Conservation (phyloP, 2,888 invertebrate genomes). For the Brachylomia viminalis region DNA sequence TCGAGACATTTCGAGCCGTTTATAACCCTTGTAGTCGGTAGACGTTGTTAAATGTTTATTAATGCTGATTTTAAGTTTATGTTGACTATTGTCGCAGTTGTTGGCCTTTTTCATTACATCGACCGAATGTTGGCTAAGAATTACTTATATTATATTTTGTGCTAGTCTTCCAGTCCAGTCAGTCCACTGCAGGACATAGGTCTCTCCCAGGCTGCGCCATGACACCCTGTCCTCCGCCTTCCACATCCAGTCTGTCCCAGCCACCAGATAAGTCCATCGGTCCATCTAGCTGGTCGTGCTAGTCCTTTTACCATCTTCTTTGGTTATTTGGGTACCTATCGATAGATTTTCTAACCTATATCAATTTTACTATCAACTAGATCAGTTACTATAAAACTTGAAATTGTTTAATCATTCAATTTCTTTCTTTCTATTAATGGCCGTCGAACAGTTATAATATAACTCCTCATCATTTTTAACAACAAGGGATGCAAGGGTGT, state of each 20-base stretch:
- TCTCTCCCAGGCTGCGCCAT: background rate
- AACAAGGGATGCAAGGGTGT: background rate
- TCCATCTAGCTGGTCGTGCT: background rate
- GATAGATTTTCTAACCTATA: background rate
- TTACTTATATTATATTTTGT: background rate
- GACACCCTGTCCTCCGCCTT: background rate
- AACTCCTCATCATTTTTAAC: background rate
- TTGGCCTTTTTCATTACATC: background rate
- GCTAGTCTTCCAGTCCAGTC: background rate
- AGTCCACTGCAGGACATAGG: background rate
- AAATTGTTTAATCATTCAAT: background rate
- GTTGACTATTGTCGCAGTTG: conserved; percentile 28
- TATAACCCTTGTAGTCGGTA: conserved; percentile 52
- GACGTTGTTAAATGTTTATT: conserved; percentile 56
- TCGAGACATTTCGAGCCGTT: conserved; percentile 58
- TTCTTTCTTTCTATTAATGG: no score
- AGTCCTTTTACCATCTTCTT: background rate
- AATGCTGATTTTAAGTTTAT: conserved; percentile 53
- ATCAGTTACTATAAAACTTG: background rate
- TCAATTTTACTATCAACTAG: background rate
- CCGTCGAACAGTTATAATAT: background rate
- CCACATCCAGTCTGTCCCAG: background rate
- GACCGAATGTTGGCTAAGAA: background rate
- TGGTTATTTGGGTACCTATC: background rate
- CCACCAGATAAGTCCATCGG: background rate